These are phyloP conservation scores for Zygothrica quintamaculata DNA, from an alignment of 2,888 invertebrate genomes.

Conservation along the genomic window DNA sequence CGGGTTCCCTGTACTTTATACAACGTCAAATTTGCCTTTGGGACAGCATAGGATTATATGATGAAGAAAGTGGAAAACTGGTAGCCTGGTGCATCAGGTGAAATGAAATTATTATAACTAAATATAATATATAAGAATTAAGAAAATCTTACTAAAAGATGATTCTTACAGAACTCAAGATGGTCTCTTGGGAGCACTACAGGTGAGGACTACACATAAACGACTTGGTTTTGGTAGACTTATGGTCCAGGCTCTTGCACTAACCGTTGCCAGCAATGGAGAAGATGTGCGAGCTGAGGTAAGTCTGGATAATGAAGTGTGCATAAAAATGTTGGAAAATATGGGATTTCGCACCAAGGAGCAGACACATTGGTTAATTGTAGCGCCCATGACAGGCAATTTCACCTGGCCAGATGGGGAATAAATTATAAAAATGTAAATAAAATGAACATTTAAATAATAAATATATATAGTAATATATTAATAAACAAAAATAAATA, in stretches of 20 bases:
- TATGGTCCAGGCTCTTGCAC: conserved; percentile 40
- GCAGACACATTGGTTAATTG: no score
- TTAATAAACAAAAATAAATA: no score
- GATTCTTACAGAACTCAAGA: conserved; percentile 49
- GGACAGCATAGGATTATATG: conserved; percentile 78
- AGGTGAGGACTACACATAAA: conserved; percentile 31
- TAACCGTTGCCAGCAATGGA: conserved; percentile 33
- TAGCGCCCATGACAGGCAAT: no score
- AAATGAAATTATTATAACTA: background rate
- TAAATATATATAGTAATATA: no score
- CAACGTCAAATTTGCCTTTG: conserved; percentile 80
- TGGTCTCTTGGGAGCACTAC: conserved; percentile 47
- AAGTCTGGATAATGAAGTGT: conserved; percentile 23
- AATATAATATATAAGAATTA: no score
- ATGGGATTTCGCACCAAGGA: no score
- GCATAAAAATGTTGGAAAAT: no score
- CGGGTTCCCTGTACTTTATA: conserved; percentile 80
- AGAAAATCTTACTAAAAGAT: no score
- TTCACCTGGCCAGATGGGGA: no score
- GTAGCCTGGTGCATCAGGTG: conserved; percentile 84
- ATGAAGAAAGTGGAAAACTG: conserved; percentile 64
- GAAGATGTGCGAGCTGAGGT: conserved; percentile 57
- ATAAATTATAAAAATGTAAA: no score
- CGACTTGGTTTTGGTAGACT: conserved; percentile 58
- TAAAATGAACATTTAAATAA: no score